A percentile compares a stretch with the other conserved stretches of the same genome.
Evolutionary conservation across 2,888 invertebrate genomes (phyloP).

Genomic region (Caenorhabditis sinica): DNA sequence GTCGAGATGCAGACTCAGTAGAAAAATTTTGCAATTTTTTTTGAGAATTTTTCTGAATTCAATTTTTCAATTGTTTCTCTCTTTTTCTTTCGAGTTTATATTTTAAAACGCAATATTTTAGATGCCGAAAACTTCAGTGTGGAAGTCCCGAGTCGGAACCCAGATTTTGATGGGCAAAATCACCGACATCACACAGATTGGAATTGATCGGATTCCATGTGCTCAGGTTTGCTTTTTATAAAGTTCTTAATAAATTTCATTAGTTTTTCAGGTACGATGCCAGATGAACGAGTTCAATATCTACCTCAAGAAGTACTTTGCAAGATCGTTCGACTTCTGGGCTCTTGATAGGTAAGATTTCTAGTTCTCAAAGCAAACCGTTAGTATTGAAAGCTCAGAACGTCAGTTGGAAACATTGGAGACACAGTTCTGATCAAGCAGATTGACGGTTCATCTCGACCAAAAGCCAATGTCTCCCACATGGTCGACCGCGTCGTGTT

Average conservation of each 20-base stretch:
- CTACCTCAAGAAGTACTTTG: conserved; percentile 81
- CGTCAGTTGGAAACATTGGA: conserved; percentile 72
- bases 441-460: conserved; percentile 73
- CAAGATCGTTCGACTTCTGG: conserved; percentile 80
- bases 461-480: conserved; percentile 77
- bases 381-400: conserved; percentile 39
- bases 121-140: conserved; percentile 74
- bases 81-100: neutral
- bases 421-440: conserved; percentile 79
- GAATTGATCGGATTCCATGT: conserved; percentile 78
- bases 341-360: conserved; percentile 75
- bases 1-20: conserved; percentile 41
- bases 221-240: conserved; percentile 68
- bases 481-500: conserved; percentile 77
- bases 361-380: neutral
- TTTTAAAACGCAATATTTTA: neutral
- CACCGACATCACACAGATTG: conserved; percentile 78
- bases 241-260: no score
- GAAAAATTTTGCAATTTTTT: conserved; percentile 19
- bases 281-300: conserved; percentile 80
- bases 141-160: conserved; percentile 72
- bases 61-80: conserved; percentile 9
- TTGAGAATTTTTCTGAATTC: neutral
- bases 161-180: conserved; percentile 79
- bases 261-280: conserved; percentile 75